Evolutionary conservation across 2,888 invertebrate species (phyloP).

Genomic region (Acleris holmiana): DNA sequence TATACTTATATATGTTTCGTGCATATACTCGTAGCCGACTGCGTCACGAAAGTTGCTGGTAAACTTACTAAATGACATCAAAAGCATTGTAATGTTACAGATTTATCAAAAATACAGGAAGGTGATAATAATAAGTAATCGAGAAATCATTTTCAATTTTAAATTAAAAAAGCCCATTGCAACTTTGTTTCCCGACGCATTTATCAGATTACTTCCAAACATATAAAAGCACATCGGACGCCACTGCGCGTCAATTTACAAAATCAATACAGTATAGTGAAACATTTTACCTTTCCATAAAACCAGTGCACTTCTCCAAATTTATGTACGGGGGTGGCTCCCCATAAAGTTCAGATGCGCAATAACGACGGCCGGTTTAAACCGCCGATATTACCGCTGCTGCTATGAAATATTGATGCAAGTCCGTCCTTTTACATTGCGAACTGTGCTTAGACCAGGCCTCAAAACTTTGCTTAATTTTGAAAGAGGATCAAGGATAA

Average conservation of each 20-base stretch:
- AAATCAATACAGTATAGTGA: conserved; percentile 75
- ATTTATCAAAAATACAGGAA: too few relatives aligned
- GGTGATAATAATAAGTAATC: too few relatives aligned
- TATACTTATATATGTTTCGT: too few relatives aligned
- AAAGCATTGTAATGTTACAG: too few relatives aligned
- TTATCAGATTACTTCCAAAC: not conserved
- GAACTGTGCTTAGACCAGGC: conserved; percentile 46
- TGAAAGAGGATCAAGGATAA: too few relatives aligned
- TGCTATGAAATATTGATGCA: conserved; percentile 78
- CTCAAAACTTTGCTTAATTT: not conserved
- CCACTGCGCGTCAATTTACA: conserved; percentile 51
- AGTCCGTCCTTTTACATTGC: conserved; percentile 50
- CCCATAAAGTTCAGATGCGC: conserved; percentile 80
- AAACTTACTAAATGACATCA: too few relatives aligned
- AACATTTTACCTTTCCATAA: conserved; percentile 71
- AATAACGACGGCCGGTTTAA: conserved; percentile 77
- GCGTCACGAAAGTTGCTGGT: too few relatives aligned
- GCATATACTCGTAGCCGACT: too few relatives aligned
- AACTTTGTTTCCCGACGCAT: not conserved
- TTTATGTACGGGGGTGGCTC: conserved; percentile 78
- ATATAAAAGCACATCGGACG: conserved; percentile 4
- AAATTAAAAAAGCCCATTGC: too few relatives aligned
- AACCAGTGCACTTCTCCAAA: conserved; percentile 73
- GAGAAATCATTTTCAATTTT: too few relatives aligned
- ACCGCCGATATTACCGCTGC: conserved; percentile 68